phyloP scores from a whole-genome alignment of 2,113 vertebrate genomes.

The Clupea harengus region DNA sequence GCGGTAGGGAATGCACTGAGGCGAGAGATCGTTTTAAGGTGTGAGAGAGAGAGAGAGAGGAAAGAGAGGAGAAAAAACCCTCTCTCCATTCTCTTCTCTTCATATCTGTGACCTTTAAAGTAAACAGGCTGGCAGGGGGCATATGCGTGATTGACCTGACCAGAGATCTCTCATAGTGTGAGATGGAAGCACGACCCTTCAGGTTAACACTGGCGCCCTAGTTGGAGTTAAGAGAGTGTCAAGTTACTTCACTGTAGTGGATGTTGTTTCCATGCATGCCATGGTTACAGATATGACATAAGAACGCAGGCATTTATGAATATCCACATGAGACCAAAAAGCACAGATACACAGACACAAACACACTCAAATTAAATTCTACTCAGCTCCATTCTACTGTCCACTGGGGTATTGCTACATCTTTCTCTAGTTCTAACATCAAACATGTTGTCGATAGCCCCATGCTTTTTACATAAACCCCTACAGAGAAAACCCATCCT shows the following conservation, averaged over 20 bases:
- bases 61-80: conserved; percentile 25
- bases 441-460: background rate
- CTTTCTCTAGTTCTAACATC: background rate
- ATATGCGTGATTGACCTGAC: conserved; percentile 42
- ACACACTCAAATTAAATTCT: background rate
- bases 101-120: conserved; percentile 61
- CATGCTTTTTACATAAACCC: background rate
- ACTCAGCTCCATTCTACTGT: background rate
- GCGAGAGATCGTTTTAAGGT: conserved; percentile 50
- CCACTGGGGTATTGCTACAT: background rate
- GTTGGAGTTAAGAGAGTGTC: conserved; percentile 57
- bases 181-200: conserved; percentile 24
- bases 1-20: conserved; percentile 48
- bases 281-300: background rate
- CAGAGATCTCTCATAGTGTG: conserved; percentile 44
- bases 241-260: conserved; percentile 36
- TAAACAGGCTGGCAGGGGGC: conserved; percentile 49
- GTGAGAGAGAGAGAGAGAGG: conserved; percentile 41
- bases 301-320: background rate
- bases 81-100: conserved; percentile 49
- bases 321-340: background rate
- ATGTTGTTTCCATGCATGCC: conserved; percentile 28
- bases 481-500: background rate
- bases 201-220: conserved; percentile 26
- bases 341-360: background rate